phyloP scores from a whole-genome alignment of 2,113 vertebrate species.

The Macquaria australasica region DNA sequence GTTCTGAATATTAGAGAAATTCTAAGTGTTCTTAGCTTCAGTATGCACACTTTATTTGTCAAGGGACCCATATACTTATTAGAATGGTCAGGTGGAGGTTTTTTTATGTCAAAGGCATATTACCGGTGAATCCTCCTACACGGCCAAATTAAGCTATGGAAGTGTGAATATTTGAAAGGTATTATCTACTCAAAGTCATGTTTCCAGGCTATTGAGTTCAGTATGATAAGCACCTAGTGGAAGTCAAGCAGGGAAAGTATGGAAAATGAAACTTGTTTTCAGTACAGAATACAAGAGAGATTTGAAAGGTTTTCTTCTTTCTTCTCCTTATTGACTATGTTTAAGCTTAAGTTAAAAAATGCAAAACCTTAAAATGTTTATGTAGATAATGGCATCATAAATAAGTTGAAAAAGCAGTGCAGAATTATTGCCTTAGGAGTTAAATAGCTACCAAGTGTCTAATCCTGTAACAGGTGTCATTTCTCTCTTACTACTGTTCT shows the following conservation, averaged over 20 bases:
- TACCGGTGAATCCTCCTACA: slow-evolving; percentile 33
- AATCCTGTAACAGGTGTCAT: not conserved
- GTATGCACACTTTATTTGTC: slow-evolving; percentile 55
- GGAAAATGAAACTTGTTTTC: slow-evolving; percentile 2
- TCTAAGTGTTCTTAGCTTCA: slow-evolving; percentile 20
- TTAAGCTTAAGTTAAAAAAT: not conserved
- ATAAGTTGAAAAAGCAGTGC: not conserved
- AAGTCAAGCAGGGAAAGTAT: slow-evolving; percentile 19
- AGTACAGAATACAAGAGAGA: not conserved
- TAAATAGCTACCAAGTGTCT: not conserved
- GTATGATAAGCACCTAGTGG: slow-evolving; percentile 10
- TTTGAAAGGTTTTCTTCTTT: not conserved
- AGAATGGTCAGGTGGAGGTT: slow-evolving; percentile 50
- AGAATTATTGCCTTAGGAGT: slow-evolving; percentile 3
- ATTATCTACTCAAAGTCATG: slow-evolving; percentile 44
- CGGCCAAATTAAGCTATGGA: slow-evolving; percentile 54
- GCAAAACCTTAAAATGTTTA: not conserved
- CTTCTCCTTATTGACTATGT: not conserved
- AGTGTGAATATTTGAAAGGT: slow-evolving; percentile 58
- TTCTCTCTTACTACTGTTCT: not conserved
- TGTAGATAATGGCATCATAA: not conserved
- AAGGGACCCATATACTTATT: slow-evolving; percentile 49
- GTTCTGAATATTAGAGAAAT: slow-evolving; percentile 41
- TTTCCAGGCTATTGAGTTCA: slow-evolving; percentile 51
- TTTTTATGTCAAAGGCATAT: slow-evolving; percentile 56